Conservation (phyloP, 2,113 vertebrate genomes). For the Planiliza haematocheilus region DNA sequence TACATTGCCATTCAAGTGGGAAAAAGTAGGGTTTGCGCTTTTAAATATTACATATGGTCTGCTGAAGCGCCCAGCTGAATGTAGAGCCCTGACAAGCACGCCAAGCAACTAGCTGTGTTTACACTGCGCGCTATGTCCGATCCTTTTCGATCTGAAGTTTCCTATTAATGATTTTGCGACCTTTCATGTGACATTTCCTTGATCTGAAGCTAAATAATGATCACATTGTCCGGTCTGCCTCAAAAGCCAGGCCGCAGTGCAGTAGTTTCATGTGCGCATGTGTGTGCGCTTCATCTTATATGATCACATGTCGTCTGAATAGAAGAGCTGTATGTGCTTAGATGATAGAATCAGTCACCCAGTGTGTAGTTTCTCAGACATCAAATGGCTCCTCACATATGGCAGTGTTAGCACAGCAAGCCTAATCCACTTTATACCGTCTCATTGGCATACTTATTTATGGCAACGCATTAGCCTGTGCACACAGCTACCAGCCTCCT, state of each 20-base stretch:
- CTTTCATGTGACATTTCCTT: too few relatives aligned
- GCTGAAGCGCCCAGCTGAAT: not conserved
- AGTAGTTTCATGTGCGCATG: too few relatives aligned
- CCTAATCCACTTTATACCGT: constrained; percentile 71
- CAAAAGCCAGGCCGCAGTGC: not conserved
- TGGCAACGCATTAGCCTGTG: constrained; percentile 72
- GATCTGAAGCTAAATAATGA: too few relatives aligned
- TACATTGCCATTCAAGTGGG: not conserved
- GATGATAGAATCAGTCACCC: constrained; percentile 12
- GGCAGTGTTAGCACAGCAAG: constrained; percentile 45
- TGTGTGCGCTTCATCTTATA: not conserved
- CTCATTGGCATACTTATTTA: constrained; percentile 74
- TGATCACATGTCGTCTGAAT: constrained; percentile 3
- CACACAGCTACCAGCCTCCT: constrained; percentile 61
- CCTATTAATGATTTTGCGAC: too few relatives aligned
- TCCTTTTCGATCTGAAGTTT: too few relatives aligned
- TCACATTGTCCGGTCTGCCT: not conserved
- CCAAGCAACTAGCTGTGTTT: not conserved
- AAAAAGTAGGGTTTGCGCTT: not conserved
- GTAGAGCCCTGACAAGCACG: not conserved
- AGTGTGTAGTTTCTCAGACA: constrained; percentile 44
- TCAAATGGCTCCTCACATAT: constrained; percentile 41
- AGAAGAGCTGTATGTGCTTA: constrained; percentile 20
- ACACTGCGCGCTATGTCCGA: too few relatives aligned
- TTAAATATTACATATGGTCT: not conserved